Conservation (phyloP, 2,113 vertebrate genomes). For the Ivindomyrus marchei region DNA sequence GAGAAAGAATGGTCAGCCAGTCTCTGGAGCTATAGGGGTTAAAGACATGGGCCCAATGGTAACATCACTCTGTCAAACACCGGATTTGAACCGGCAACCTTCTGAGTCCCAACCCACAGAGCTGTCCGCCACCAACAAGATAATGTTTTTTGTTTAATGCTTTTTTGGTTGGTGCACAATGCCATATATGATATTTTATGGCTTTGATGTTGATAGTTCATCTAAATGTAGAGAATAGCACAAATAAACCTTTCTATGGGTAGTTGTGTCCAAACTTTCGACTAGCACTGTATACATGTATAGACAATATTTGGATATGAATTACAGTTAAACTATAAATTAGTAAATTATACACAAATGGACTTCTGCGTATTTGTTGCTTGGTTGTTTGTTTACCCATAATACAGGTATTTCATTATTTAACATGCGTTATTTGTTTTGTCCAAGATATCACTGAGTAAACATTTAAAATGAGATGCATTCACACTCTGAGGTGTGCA, state of each 20-base stretch:
- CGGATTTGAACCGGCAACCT: background rate
- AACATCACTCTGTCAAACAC: background rate
- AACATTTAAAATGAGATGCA: background rate
- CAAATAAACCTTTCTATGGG: background rate
- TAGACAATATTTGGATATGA: background rate
- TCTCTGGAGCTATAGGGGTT: background rate
- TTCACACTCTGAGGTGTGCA: background rate
- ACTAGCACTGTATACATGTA: background rate
- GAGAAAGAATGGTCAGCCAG: background rate
- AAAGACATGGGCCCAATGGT: background rate
- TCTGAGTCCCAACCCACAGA: background rate
- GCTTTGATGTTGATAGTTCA: background rate
- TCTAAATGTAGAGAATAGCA: background rate
- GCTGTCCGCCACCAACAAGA: background rate
- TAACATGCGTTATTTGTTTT: background rate
- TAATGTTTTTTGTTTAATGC: background rate
- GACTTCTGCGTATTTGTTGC: background rate
- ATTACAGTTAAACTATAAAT: background rate
- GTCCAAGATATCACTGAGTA: background rate
- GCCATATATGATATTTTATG: background rate
- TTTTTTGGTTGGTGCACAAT: background rate
- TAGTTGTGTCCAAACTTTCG: background rate
- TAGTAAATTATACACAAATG: background rate
- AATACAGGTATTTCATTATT: background rate
- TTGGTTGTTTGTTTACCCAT: background rate